phyloP scores from a whole-genome alignment of 2,888 invertebrate genomes.

The Stratiomys singularior region DNA sequence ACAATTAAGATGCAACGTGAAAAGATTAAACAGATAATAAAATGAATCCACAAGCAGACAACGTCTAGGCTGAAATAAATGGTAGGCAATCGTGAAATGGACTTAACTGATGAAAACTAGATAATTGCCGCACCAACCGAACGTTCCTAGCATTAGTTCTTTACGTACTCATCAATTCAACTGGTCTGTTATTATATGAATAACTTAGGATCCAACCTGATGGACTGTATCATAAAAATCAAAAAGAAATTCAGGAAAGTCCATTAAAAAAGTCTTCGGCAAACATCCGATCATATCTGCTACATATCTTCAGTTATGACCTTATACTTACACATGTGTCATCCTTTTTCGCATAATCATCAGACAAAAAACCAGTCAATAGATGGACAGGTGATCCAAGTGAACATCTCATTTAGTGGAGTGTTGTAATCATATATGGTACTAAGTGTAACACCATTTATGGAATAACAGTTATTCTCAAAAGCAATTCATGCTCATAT shows the following conservation, averaged over 20 bases:
- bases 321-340: background rate
- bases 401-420: conserved; percentile 27
- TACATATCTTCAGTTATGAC: background rate
- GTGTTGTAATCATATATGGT: conserved; percentile 22
- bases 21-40: background rate
- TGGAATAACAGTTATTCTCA: conserved; percentile 24
- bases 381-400: conserved; percentile 35
- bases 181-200: too few species aligned
- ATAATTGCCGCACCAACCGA: too few species aligned
- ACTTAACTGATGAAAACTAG: too few species aligned
- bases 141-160: too few species aligned
- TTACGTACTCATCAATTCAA: too few species aligned
- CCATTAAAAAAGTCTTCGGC: background rate
- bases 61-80: background rate
- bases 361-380: background rate
- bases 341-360: background rate
- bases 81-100: background rate
- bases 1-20: background rate
- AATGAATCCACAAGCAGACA: background rate
- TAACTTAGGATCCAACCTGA: too few species aligned
- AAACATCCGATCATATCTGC: background rate
- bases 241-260: background rate
- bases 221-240: too few species aligned
- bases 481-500: background rate
- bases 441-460: conserved; percentile 15